Base-by-base conservation (phyloP, 2,797 vertebrate species). In the Scleropages formosus region DNA sequence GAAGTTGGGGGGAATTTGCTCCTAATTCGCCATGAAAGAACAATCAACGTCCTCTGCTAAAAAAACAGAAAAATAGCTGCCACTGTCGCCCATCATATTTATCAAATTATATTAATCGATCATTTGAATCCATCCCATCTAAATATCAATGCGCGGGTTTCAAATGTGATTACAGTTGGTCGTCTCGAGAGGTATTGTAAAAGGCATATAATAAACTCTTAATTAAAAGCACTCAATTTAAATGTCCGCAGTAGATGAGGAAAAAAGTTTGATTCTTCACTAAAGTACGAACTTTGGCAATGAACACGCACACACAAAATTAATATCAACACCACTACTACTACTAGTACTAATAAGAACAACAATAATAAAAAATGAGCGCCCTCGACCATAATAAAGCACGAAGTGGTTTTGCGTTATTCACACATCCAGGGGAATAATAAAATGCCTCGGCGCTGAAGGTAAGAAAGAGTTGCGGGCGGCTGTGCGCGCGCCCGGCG, bases 11-110 rank as follows among this genome's bases (percentile, higher is more conserved):
- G 71, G 58, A 71, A 71, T 26, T 71, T 44, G 31, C 58, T 61
- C 27, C 71, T 60, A 73, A 73, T 73, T 60, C 26, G 47, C 60
- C 44, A 44, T 60, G 71, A 73, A 73, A 73, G 46, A 71, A 73
- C 60, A 60, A 61, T 60, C 31, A 60, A 27, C 71, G 71, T 27
- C 56, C 47, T 56, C 68, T 51, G 71, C 22, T 15, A 68, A 27
- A 71, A n/a, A n/a, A n/a, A n/a, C n/a, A 13, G 13, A 58, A 58
- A 16, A 58, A 71, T 56, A 73, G 44, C 71, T 59, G 70, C 31
- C 46, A 46, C 70, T 60, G 53, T 60, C 71, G 39, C 56, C 15
- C 71, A 46, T 61, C 53, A 73, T 73, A 61, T 44, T 73, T 73
- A 73, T 73, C 56, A 73, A 73, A 61, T 61, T 27, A 46, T 60